These are phyloP conservation scores for Pimpla rufipes DNA, from an alignment of 2,888 invertebrate genomes.

Conservation along the genomic window DNA sequence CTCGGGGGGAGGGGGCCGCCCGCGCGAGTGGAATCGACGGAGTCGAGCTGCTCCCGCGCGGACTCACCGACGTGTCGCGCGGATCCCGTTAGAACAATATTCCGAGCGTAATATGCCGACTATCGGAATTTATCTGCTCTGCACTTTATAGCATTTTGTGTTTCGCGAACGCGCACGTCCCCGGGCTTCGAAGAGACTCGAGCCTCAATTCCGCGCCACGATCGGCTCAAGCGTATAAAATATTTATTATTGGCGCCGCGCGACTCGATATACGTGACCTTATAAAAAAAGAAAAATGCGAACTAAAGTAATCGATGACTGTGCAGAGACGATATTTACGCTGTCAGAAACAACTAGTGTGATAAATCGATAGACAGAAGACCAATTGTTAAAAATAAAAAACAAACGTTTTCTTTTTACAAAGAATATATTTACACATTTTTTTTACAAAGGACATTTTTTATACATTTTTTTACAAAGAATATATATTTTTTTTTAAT, in stretches of 20 bases:
- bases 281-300: too few species aligned
- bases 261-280: too few species aligned
- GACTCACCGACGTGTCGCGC: constrained; percentile 35
- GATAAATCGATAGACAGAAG: too few species aligned
- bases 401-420: not conserved
- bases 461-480: too few species aligned
- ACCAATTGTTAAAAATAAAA: not conserved
- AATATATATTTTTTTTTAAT: too few species aligned
- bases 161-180: not conserved
- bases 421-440: not conserved
- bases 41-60: not conserved
- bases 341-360: too few species aligned
- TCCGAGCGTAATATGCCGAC: constrained; percentile 34
- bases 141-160: constrained; percentile 10
- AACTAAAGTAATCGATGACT: too few species aligned
- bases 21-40: constrained; percentile 15
- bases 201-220: not conserved
- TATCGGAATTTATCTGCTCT: constrained; percentile 47
- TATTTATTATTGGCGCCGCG: too few species aligned
- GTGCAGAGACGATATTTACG: too few species aligned
- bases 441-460: too few species aligned
- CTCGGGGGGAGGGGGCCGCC: too few species aligned
- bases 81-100: constrained; percentile 64
- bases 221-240: not conserved
- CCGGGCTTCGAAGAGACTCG: not conserved